Evolutionary conservation across 2,797 vertebrate species (phyloP), one percentile per base, ranked within the genome.

Genomic region (Gallinago nigripennis): DNA sequence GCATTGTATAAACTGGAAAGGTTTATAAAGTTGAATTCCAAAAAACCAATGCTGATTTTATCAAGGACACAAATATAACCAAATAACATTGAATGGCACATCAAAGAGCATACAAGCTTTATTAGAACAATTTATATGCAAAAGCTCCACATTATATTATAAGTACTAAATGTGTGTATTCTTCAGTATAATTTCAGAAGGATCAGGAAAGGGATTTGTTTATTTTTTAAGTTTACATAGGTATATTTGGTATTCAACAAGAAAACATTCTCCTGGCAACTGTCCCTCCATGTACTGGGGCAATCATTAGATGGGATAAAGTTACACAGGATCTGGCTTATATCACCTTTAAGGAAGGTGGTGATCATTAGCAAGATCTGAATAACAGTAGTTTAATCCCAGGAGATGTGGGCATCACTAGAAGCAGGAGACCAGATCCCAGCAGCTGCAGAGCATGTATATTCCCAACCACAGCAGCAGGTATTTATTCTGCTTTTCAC

Each of bases 51-150:
- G 57, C 33, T 93, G 87, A 95, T 92, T 92, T 95, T 92, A 93
- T 93, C 86, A 86, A 81, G 90, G 90, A 78, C 90, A 96, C 37
- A 81, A 91, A 83, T 92, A 86, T 69, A 97, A 83, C 41, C 75
- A 81, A 90, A 79, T 88, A 91, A 54, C 60, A 89, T 28, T 88
- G 57, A 90, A 90, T 27, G 20, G 66, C 66, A 88, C 85, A 92
- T 94, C 91, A 92, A 95, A 96, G 85, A 91, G 25, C 64, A 68
- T 53, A 50, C 31, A 54, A 82, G 46, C 21, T 93, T 93, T 91
- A 94, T 88, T 93, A 95, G 79, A 91, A 78, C 89, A 83, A 89
- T 93, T 92, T 86, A 71, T 46, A 92, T 78, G 82, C 79, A 93
- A 92, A 94, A 96, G 12, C 11, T 41, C 15, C 37, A 50, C 31